Evolutionary conservation across 2,797 vertebrate genomes (phyloP).

Genomic region (Anableps anableps): DNA sequence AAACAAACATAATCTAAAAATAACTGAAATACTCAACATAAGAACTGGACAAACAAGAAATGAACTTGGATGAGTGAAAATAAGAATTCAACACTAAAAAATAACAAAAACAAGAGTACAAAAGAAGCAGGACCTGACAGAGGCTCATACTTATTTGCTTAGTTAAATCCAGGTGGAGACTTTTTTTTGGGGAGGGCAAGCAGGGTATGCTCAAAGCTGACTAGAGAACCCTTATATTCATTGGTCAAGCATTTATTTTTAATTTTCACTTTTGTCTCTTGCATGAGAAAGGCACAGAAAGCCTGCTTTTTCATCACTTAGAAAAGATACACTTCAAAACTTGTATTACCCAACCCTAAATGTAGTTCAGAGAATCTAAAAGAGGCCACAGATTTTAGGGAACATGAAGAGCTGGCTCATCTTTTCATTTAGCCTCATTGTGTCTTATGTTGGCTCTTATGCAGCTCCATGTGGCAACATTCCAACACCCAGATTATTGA

Average conservation of each 20-base stretch:
- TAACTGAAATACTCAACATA: too few relatives aligned
- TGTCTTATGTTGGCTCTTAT: conserved; percentile 58
- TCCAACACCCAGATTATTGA: conserved; percentile 65
- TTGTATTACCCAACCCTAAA: conserved; percentile 32
- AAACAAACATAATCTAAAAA: too few relatives aligned
- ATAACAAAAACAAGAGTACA: too few relatives aligned
- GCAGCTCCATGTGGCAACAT: conserved; percentile 53
- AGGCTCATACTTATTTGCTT: neutral
- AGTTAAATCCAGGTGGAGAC: neutral
- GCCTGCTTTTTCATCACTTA: conserved; percentile 15
- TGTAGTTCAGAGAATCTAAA: conserved; percentile 53
- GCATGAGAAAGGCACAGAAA: conserved; percentile 13
- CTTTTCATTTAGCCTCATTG: conserved; percentile 50
- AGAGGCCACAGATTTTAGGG: conserved; percentile 44
- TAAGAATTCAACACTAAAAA: too few relatives aligned
- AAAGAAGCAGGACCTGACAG: too few relatives aligned
- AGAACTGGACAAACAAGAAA: too few relatives aligned
- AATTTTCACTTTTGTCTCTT: neutral
- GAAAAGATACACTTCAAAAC: conserved; percentile 29
- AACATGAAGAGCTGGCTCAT: conserved; percentile 61
- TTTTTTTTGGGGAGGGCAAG: neutral
- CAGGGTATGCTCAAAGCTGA: neutral
- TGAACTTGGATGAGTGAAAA: too few relatives aligned
- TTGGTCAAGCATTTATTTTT: neutral
- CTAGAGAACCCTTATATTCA: neutral